phyloP scores from a whole-genome alignment of 1,140 invertebrate species.

The Lordiphosa collinella region DNA sequence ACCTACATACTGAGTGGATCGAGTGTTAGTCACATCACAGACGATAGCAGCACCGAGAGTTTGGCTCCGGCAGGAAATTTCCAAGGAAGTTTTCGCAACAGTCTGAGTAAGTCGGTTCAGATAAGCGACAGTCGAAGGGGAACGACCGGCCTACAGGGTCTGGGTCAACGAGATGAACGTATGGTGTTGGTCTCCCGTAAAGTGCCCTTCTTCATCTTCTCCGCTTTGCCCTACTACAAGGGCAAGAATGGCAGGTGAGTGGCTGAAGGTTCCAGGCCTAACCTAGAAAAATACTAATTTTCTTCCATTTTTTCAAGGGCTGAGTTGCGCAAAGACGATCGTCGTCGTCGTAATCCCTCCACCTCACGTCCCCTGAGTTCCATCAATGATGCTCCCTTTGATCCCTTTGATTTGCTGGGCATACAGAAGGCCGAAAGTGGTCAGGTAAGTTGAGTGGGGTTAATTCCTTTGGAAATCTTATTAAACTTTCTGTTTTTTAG shows the following conservation, averaged over 20 bases:
- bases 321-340: slow-evolving; percentile 87
- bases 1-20: slow-evolving; percentile 68
- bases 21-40: slow-evolving; percentile 71
- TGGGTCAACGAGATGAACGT: slow-evolving; percentile 83
- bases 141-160: slow-evolving; percentile 11
- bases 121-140: slow-evolving; percentile 66
- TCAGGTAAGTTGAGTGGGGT: slow-evolving; percentile 79
- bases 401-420: slow-evolving; percentile 91
- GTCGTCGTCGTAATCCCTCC: slow-evolving; percentile 89
- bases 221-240: slow-evolving; percentile 89
- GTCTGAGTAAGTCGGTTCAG: slow-evolving; percentile 82
- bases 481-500: slow-evolving; percentile 64
- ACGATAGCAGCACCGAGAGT: slow-evolving; percentile 74
- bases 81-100: slow-evolving; percentile 72
- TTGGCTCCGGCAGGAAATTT: slow-evolving; percentile 77
- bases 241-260: slow-evolving; percentile 84
- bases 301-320: slow-evolving; percentile 80
- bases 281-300: too few relatives aligned
- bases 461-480: not conserved
- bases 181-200: slow-evolving; percentile 86
- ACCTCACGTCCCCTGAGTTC: slow-evolving; percentile 90
- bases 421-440: slow-evolving; percentile 91
- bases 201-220: slow-evolving; percentile 91
- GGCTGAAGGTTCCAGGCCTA: too few relatives aligned
- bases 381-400: slow-evolving; percentile 89